These are phyloP conservation scores for Antechinus flavipes DNA, from an alignment of 2,113 vertebrate species.

Conservation along the genomic window DNA sequence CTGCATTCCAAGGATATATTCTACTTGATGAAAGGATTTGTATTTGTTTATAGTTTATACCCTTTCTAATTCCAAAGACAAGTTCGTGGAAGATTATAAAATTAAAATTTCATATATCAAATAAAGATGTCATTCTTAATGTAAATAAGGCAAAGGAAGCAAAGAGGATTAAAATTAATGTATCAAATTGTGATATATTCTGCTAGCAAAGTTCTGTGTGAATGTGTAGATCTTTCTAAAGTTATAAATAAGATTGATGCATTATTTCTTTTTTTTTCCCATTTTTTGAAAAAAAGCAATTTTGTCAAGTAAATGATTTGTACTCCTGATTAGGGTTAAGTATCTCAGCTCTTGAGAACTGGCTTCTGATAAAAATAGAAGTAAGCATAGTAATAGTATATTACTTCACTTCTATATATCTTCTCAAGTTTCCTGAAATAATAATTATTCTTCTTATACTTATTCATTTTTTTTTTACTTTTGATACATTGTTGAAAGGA, in stretches of 20 bases:
- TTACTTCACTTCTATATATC: neutral
- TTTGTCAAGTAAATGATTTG: neutral
- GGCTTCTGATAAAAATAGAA: neutral
- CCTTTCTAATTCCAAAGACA: neutral
- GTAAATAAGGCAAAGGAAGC: neutral
- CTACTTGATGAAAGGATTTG: neutral
- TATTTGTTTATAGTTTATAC: neutral
- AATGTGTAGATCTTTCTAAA: neutral
- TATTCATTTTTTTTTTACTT: neutral
- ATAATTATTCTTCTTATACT: neutral
- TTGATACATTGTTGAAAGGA: neutral
- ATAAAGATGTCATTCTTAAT: neutral
- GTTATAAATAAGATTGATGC: neutral
- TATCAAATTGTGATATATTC: neutral
- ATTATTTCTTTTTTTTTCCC: neutral
- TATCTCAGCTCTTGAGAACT: neutral
- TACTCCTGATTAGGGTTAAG: neutral
- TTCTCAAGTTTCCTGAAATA: neutral
- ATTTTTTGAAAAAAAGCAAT: neutral
- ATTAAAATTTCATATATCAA: neutral
- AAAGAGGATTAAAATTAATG: neutral
- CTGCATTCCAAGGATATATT: neutral
- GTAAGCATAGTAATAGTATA: neutral
- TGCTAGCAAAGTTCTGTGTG: neutral
- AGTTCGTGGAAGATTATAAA: neutral